Conservation (phyloP, 1,140 invertebrate genomes). For the Aphelenchoides fujianensis region DNA sequence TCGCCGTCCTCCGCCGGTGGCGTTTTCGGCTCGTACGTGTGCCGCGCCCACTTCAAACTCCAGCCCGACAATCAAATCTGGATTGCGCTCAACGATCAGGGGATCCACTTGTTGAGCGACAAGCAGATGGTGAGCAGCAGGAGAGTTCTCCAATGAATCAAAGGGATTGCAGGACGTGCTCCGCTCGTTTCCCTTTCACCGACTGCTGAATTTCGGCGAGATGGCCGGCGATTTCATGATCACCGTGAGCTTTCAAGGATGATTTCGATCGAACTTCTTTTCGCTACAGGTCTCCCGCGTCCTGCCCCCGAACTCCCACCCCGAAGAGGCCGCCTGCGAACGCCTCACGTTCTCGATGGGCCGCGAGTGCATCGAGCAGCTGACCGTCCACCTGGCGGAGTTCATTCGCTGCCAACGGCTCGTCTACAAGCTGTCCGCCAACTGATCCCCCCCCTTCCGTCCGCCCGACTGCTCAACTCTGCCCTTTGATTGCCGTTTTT, state of each 20-base stretch:
- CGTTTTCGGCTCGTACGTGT: conserved; percentile 45
- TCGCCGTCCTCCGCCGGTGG: conserved; percentile 50
- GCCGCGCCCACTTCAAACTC: conserved; percentile 42
- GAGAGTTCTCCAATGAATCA: too few species aligned
- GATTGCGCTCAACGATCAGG: conserved; percentile 47
- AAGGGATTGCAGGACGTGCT: conserved; percentile 52
- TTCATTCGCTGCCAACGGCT: conserved; percentile 55
- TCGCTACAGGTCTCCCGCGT: conserved; percentile 34
- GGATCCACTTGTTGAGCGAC: conserved; percentile 43
- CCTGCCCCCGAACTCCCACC: conserved; percentile 38
- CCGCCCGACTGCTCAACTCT: neutral
- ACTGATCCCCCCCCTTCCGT: neutral
- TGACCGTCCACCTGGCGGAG: conserved; percentile 53
- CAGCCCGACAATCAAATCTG: conserved; percentile 35
- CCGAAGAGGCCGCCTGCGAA: conserved; percentile 50
- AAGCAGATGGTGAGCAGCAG: conserved; percentile 42
- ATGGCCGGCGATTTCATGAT: conserved; percentile 52
- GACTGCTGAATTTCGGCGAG: conserved; percentile 50
- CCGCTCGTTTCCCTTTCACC: conserved; percentile 43
- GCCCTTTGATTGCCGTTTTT: neutral
- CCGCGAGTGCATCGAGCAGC: conserved; percentile 45
- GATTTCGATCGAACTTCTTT: too few species aligned
- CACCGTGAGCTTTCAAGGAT: too few species aligned
- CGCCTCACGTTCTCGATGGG: conserved; percentile 49
- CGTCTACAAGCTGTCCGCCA: conserved; percentile 46